These are phyloP conservation scores for Drosophila melanogaster DNA, from an alignment of 1,140 invertebrate species.

Conservation along the genomic window DNA sequence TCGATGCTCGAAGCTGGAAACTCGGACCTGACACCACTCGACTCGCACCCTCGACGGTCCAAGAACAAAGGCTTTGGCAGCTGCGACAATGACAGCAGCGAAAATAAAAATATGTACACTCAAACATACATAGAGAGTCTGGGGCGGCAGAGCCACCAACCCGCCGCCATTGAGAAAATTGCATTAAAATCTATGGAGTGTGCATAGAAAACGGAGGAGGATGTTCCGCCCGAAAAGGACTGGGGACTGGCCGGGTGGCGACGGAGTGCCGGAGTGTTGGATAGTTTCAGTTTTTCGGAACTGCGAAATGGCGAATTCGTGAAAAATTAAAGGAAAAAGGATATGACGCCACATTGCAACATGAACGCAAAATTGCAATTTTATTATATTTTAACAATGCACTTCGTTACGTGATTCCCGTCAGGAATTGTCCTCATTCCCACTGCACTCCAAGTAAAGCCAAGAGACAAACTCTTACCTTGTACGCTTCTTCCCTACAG, in stretches of 20 bases:
- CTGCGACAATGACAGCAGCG: slow-evolving; percentile 75
- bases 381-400: slow-evolving; percentile 84
- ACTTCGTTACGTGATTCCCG: slow-evolving; percentile 82
- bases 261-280: slow-evolving; percentile 15
- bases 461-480: slow-evolving; percentile 41
- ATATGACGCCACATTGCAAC: slow-evolving; percentile 84
- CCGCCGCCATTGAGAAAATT: slow-evolving; percentile 71
- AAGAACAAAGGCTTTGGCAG: slow-evolving; percentile 82
- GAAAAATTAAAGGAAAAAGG: slow-evolving; percentile 84
- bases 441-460: slow-evolving; percentile 23
- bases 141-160: slow-evolving; percentile 18
- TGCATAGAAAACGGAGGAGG: slow-evolving; percentile 66
- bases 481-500: neutral
- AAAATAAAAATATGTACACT: slow-evolving; percentile 71
- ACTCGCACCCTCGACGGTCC: slow-evolving; percentile 40
- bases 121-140: slow-evolving; percentile 12
- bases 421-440: slow-evolving; percentile 55
- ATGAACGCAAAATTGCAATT: slow-evolving; percentile 83
- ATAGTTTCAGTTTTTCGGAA: slow-evolving; percentile 69
- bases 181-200: slow-evolving; percentile 84
- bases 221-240: slow-evolving; percentile 23
- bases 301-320: slow-evolving; percentile 80
- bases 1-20: slow-evolving; percentile 21
- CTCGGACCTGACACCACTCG: slow-evolving; percentile 40
- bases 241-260: neutral